Conservation (phyloP, 1,140 invertebrate genomes). For the Neodiprion fabricii region DNA sequence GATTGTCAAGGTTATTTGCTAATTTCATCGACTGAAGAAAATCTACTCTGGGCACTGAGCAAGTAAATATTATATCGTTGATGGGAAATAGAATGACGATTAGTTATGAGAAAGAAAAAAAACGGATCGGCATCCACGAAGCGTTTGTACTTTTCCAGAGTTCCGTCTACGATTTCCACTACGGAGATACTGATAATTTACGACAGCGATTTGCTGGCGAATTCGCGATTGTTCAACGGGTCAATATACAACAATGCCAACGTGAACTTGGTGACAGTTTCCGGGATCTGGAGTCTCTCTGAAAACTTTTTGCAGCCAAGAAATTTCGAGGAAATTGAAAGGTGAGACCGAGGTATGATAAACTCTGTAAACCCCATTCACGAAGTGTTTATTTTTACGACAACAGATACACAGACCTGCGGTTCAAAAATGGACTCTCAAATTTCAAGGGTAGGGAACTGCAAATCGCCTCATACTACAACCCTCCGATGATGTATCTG, state of each 20-base stretch:
- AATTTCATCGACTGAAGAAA: slow-evolving; percentile 26
- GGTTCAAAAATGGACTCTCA: slow-evolving; percentile 19
- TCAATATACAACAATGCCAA: slow-evolving; percentile 40
- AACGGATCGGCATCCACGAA: not conserved
- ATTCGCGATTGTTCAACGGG: slow-evolving; percentile 39
- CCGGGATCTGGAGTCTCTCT: slow-evolving; percentile 43
- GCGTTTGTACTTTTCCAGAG: slow-evolving; percentile 29
- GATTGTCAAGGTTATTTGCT: slow-evolving; percentile 41
- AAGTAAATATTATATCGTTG: slow-evolving; percentile 21
- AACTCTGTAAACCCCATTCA: not conserved
- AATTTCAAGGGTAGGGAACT: slow-evolving; percentile 42
- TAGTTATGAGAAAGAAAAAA: slow-evolving; percentile 2
- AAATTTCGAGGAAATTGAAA: slow-evolving; percentile 36
- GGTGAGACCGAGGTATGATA: slow-evolving; percentile 30
- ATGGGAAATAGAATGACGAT: slow-evolving; percentile 10
- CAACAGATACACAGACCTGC: slow-evolving; percentile 35
- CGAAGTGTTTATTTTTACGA: not conserved
- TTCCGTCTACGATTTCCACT: slow-evolving; percentile 36
- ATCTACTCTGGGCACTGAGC: slow-evolving; percentile 24
- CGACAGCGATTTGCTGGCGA: slow-evolving; percentile 26
- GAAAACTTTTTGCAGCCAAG: slow-evolving; percentile 42
- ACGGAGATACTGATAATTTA: slow-evolving; percentile 46
- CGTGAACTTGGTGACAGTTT: slow-evolving; percentile 39
- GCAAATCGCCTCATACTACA: slow-evolving; percentile 35
- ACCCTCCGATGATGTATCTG: slow-evolving; percentile 45